A percentile compares a stretch with the other conserved stretches of the same genome.
phyloP scores from a whole-genome alignment of 2,113 vertebrate genomes.

The Coregonus clupeaformis region DNA sequence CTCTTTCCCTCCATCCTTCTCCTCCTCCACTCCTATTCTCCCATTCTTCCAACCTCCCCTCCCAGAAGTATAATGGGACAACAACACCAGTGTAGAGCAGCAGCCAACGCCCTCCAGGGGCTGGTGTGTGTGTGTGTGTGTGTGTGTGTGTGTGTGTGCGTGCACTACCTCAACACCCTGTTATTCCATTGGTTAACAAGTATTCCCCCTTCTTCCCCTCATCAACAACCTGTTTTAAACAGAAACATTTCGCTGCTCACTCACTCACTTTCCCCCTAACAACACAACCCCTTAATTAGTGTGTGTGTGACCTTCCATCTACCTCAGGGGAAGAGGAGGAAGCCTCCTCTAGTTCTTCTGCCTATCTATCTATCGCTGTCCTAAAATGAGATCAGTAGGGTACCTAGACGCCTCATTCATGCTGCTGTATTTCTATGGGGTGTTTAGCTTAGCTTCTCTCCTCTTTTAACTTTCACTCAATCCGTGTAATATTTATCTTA shows the following conservation, averaged over 20 bases:
- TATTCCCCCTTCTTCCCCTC: not conserved
- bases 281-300: no score
- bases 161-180: not conserved
- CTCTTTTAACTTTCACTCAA: not conserved
- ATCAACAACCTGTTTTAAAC: not conserved
- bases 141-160: not conserved
- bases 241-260: not conserved
- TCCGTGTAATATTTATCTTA: not conserved
- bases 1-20: no score
- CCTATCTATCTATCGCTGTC: no score
- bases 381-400: not conserved
- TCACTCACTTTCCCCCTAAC: not conserved
- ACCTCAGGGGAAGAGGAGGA: not conserved
- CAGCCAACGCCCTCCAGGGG: constrained; percentile 13
- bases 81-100: constrained; percentile 31
- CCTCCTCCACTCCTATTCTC: no score
- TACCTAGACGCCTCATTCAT: not conserved
- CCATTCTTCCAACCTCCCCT: no score
- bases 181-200: not conserved
- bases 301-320: no score
- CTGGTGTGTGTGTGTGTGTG: not conserved
- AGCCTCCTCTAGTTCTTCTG: not conserved
- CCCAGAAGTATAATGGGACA: constrained; percentile 1
- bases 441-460: not conserved
- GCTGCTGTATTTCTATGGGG: not conserved